These are phyloP conservation scores for Perca flavescens DNA, from an alignment of 2,113 vertebrate species.

Conservation along the genomic window DNA sequence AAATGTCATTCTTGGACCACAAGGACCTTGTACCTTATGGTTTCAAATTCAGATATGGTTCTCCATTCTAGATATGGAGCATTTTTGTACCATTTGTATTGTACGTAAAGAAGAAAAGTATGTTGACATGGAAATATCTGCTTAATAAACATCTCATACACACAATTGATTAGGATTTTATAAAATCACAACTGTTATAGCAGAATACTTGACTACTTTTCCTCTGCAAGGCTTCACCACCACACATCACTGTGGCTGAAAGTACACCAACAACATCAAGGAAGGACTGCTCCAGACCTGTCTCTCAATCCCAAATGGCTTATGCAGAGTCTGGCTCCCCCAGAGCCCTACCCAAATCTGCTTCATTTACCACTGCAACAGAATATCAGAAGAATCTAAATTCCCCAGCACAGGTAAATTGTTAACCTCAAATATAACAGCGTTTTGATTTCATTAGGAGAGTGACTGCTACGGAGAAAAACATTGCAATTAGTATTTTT, in stretches of 20 bases:
- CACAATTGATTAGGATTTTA: background rate
- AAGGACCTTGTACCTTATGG: background rate
- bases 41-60: background rate
- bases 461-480: background rate
- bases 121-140: background rate
- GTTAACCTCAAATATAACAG: background rate
- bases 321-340: constrained; percentile 22
- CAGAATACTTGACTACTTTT: constrained; percentile 5
- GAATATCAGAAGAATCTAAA: constrained; percentile 54
- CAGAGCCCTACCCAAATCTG: constrained; percentile 62
- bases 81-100: background rate
- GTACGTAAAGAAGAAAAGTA: background rate
- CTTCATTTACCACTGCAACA: constrained; percentile 60
- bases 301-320: constrained; percentile 16
- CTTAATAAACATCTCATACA: background rate
- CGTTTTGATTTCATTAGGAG: background rate
- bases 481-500: too few relatives aligned
- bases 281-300: constrained; percentile 40
- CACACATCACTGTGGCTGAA: constrained; percentile 59
- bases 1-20: background rate
- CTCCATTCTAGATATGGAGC: background rate
- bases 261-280: constrained; percentile 61
- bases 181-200: background rate
- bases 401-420: constrained; percentile 68
- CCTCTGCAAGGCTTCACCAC: constrained; percentile 44